These are phyloP conservation scores for Typhlichthys subterraneus DNA, from an alignment of 2,797 vertebrate genomes.

Conservation along the genomic window DNA sequence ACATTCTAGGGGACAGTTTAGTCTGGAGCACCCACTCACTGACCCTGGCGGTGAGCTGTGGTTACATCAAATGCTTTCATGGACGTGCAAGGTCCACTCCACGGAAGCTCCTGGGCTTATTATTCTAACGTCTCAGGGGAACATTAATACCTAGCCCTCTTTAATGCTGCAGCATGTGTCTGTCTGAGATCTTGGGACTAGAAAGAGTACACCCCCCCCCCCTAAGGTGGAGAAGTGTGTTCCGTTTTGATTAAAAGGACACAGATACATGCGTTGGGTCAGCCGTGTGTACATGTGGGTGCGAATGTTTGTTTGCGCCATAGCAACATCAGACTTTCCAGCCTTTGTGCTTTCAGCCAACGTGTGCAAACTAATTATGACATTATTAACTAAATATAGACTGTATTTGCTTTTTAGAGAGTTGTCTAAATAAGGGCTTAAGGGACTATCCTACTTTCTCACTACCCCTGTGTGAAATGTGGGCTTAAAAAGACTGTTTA, in stretches of 20 bases:
- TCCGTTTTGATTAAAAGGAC: constrained; percentile 49
- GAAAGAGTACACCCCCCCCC: background rate
- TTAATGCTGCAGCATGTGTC: constrained; percentile 25
- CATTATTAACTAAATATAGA: no score
- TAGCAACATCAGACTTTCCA: constrained; percentile 38
- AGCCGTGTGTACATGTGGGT: constrained; percentile 45
- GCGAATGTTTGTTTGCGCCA: constrained; percentile 48
- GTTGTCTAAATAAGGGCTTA: no score
- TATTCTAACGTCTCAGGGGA: background rate
- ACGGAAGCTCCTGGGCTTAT: constrained; percentile 6
- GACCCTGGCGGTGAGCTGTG: constrained; percentile 1
- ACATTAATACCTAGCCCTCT: constrained; percentile 9
- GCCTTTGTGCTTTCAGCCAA: constrained; percentile 7
- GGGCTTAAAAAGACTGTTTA: background rate
- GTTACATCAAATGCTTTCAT: constrained; percentile 1
- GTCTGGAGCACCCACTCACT: constrained; percentile 20
- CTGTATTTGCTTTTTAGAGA: no score
- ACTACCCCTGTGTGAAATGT: no score
- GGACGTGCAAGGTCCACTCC: constrained; percentile 6
- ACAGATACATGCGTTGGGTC: constrained; percentile 22
- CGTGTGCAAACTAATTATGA: background rate
- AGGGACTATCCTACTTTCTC: no score
- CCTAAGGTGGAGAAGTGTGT: constrained; percentile 38
- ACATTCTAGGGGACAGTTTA: constrained; percentile 11
- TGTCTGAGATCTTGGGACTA: background rate